Percentiles rank a stretch among this genome's conserved stretches.
These are phyloP conservation scores for Cantharis flavilabris DNA, from an alignment of 2,888 invertebrate genomes.

Conservation along the genomic window DNA sequence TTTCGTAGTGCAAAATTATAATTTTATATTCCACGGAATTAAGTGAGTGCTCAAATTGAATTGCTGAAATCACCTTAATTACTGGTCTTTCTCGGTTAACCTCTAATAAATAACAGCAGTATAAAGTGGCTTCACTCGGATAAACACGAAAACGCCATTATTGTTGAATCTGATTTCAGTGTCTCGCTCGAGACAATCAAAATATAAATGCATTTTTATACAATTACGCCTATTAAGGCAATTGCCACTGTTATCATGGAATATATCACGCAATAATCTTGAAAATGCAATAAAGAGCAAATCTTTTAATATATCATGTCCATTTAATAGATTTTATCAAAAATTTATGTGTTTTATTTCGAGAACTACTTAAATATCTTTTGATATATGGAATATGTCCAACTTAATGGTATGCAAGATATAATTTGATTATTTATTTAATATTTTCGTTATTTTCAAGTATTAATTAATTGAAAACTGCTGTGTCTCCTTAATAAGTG, in stretches of 20 bases:
- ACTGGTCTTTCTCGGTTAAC: slow-evolving; percentile 12
- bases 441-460: neutral
- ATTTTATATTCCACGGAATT: neutral
- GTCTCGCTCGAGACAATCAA: slow-evolving; percentile 3
- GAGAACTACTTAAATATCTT: neutral
- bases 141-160: slow-evolving; percentile 48
- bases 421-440: neutral
- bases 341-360: neutral
- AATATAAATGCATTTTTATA: neutral
- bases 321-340: neutral
- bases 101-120: slow-evolving; percentile 36
- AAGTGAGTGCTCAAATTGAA: slow-evolving; percentile 3
- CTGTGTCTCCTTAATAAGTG: neutral
- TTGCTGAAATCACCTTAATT: slow-evolving; percentile 15
- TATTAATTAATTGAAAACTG: neutral
- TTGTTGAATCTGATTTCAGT: slow-evolving; percentile 30
- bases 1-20: neutral
- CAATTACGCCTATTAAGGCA: neutral
- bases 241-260: neutral
- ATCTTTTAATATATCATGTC: neutral
- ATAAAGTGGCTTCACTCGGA: slow-evolving; percentile 30
- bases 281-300: neutral
- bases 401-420: neutral
- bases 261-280: neutral
- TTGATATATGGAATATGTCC: neutral